phyloP scores from a whole-genome alignment of 1,140 invertebrate species.

The Dendrolimus punctatus region DNA sequence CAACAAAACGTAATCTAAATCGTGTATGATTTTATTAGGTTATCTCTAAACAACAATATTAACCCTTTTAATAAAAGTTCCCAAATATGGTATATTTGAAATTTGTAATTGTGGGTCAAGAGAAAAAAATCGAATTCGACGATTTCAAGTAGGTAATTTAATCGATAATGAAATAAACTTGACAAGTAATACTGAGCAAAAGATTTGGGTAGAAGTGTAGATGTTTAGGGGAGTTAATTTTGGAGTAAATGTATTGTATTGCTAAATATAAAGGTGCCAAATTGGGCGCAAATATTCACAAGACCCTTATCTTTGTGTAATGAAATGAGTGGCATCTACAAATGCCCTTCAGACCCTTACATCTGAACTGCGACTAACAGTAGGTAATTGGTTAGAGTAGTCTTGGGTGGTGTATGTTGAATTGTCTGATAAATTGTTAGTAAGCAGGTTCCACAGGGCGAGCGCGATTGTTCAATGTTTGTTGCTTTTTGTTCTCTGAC shows the following conservation, averaged over 20 bases:
- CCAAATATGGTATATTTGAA: no score
- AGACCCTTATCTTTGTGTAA: slow-evolving; percentile 45
- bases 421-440: slow-evolving; percentile 9
- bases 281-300: slow-evolving; percentile 39
- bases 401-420: slow-evolving; percentile 9
- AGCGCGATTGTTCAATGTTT: no score
- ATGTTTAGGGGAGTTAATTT: no score
- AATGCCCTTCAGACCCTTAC: slow-evolving; percentile 22
- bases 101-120: no score
- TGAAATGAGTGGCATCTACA: slow-evolving; percentile 41
- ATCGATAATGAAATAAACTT: no score
- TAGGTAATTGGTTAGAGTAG: slow-evolving; percentile 18
- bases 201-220: no score
- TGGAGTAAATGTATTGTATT: slow-evolving; percentile 5
- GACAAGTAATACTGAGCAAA: no score
- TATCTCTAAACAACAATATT: no score
- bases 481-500: no score
- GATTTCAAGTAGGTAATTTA: no score
- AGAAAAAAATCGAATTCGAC: no score
- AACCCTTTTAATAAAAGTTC: no score
- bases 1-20: neutral
- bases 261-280: slow-evolving; percentile 27
- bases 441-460: neutral
- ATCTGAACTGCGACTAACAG: slow-evolving; percentile 20
- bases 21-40: neutral